Conservation (phyloP, 2,113 vertebrate genomes). For the Nyctibius bracteatus region DNA sequence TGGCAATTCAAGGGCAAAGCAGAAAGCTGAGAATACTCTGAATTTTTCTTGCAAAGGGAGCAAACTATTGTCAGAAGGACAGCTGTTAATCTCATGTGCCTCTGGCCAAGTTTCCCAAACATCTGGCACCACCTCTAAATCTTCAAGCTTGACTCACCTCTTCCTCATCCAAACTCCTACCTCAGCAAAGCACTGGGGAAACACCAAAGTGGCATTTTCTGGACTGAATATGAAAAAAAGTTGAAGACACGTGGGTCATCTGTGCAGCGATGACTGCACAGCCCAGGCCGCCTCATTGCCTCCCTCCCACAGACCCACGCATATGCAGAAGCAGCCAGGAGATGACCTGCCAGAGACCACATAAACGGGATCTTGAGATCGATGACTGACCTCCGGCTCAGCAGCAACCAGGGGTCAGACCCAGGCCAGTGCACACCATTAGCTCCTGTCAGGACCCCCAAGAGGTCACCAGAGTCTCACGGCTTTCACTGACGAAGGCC, state of each 20-base stretch:
- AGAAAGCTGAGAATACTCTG: not conserved
- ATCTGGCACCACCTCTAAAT: conserved; percentile 25
- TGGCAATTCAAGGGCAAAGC: not conserved
- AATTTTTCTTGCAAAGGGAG: not conserved
- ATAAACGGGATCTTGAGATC: not conserved
- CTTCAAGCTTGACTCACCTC: conserved; percentile 27
- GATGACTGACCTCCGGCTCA: not conserved
- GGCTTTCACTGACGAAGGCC: not conserved
- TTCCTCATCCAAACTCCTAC: conserved; percentile 36
- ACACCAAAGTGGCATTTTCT: conserved; percentile 42
- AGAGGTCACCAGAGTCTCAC: not conserved
- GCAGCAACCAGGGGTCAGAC: not conserved
- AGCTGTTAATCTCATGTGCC: conserved; percentile 29
- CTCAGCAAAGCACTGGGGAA: conserved; percentile 55
- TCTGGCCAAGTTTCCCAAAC: conserved; percentile 26
- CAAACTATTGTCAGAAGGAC: not conserved
- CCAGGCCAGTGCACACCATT: not conserved
- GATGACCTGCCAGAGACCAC: not conserved
- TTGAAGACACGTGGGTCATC: not conserved
- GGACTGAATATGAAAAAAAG: not conserved
- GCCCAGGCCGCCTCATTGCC: not conserved
- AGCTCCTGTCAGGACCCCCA: not conserved
- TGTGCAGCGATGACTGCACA: not conserved
- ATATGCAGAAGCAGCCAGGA: not conserved
- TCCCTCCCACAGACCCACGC: not conserved